Evolutionary conservation across 2,888 invertebrate species (phyloP), one percentile per base, ranked within the genome.

Genomic region (Cecidostiba fungosa): DNA sequence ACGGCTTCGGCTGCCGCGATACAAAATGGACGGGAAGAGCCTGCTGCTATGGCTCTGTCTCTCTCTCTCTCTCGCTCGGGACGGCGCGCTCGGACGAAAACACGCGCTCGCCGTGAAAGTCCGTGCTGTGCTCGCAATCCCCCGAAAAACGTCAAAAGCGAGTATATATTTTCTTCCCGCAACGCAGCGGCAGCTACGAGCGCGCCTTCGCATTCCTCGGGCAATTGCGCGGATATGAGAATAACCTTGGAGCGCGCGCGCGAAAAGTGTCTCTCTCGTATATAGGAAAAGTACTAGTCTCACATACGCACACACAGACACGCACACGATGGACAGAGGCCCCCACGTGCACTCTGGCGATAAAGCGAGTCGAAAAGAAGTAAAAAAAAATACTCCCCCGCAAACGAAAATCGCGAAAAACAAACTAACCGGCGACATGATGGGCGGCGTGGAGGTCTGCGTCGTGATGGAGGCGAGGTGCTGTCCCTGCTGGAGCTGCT

Each of bases 401-500:
- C 66, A 12, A 29, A 5, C 12, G 62, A 14, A 66, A 16, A 66
- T 3, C 62, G 23, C 26, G 66, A 16, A 10, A 10, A 10, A 10
- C 43, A 43, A 43, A 82, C 88, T 88, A 90, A 93, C 93, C 92
- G 93, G 91, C 90, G 93, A 92, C 91, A 92, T 92, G 90, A 93
- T 91, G 90, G 92, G 90, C 90, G 91, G 91, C 90, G 92, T 91
- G 89, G 93, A 92, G 87, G 92, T 91, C 91, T 92, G 92, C 90
- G 92, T 91, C 87, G 92, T 92, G 90, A 93, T 92, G 85, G 92
- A 89, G 89, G 93, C 91, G 87, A 92, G 91, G 88, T 92, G 93
- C 66, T 93, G 93, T 87, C 94, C 94, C 89, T 95, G 94, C 26
- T 94, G 94, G 89, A 95, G 94, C 90, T 94, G 94, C 89, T 94